Conservation (phyloP, 92 coral and sea anemone genomes). For the Pocillopora grandis region DNA sequence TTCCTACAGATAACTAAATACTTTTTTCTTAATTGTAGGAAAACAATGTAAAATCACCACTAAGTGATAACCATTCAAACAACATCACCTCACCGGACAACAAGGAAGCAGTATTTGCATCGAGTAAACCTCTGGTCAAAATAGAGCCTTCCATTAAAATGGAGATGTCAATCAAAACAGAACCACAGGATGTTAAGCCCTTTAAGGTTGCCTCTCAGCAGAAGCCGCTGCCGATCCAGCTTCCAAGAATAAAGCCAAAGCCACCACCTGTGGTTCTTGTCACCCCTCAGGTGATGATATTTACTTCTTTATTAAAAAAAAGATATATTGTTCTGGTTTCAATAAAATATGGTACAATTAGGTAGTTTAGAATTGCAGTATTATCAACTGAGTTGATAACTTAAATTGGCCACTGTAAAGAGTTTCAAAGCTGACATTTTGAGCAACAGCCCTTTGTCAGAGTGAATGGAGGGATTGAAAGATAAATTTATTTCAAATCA, state of each 20-base stretch:
- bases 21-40: constrained; percentile 21
- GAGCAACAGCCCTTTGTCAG: too few species aligned
- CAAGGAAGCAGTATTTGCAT: constrained; percentile 22
- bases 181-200: constrained; percentile 44
- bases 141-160: constrained; percentile 31
- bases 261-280: constrained; percentile 69
- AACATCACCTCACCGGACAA: constrained; percentile 27
- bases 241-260: constrained; percentile 69
- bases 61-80: constrained; percentile 36
- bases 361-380: background rate
- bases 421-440: too few species aligned
- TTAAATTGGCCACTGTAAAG: too few species aligned
- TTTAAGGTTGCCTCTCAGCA: background rate
- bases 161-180: constrained; percentile 28
- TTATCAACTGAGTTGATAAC: too few species aligned
- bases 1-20: background rate
- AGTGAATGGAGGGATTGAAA: too few species aligned
- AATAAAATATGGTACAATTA: too few species aligned
- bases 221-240: constrained; percentile 43
- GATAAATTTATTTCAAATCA: too few species aligned
- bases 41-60: constrained; percentile 34
- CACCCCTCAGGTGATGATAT: constrained; percentile 51
- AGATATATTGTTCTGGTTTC: background rate
- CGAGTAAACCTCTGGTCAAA: constrained; percentile 24
- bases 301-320: background rate